Conservation (phyloP, 2,113 vertebrate genomes). For the Emydura subglobosa region DNA sequence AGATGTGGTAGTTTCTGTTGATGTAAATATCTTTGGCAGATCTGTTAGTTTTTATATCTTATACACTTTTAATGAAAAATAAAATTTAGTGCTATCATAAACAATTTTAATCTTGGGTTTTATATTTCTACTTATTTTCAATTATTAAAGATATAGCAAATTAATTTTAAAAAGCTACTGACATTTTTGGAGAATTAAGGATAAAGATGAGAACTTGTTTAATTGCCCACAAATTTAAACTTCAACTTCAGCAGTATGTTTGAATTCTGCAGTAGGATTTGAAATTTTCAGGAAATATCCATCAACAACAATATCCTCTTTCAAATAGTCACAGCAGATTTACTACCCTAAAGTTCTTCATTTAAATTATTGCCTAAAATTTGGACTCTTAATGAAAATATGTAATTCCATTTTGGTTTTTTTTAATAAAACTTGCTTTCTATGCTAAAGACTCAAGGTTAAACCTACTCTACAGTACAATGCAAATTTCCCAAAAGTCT, state of each 20-base stretch:
- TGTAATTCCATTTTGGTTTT: constrained; percentile 58
- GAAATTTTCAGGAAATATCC: constrained; percentile 3
- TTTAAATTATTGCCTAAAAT: constrained; percentile 67
- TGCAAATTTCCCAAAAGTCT: constrained; percentile 65
- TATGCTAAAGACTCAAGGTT: constrained; percentile 71
- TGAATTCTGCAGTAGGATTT: not conserved
- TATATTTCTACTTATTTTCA: not conserved
- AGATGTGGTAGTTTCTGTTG: not conserved
- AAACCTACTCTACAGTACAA: constrained; percentile 46
- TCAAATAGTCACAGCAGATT: constrained; percentile 46
- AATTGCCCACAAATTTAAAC: not conserved
- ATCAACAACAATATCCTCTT: not conserved
- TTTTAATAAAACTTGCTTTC: constrained; percentile 70
- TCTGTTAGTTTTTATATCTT: not conserved
- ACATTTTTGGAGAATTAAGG: not conserved
- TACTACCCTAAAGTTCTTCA: constrained; percentile 65
- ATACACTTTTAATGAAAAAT: not conserved
- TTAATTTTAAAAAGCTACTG: not conserved
- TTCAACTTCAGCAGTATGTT: not conserved
- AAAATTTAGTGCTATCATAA: not conserved
- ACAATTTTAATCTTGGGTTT: not conserved
- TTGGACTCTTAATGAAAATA: constrained; percentile 71
- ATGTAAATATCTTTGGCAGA: not conserved
- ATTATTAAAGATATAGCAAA: not conserved
- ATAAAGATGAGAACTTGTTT: not conserved